These are phyloP conservation scores for Strigamia transsilvanica DNA, from an alignment of 2,888 invertebrate genomes.

Conservation along the genomic window DNA sequence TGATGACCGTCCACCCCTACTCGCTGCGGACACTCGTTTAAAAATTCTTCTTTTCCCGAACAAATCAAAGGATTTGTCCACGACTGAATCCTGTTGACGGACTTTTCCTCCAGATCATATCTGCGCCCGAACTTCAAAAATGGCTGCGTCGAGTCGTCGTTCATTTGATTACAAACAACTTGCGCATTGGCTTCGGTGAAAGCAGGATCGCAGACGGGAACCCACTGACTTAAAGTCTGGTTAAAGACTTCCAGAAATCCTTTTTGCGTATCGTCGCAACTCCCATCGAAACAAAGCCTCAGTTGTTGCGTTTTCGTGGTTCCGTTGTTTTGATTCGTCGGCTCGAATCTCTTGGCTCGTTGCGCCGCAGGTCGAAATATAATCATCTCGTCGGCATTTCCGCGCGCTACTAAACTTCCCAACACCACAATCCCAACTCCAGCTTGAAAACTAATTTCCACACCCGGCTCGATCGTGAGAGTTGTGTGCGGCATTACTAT, in stretches of 20 bases:
- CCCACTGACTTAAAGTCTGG: conserved; percentile 93
- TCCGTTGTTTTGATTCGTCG: background rate
- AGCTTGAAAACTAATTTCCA: conserved; percentile 90
- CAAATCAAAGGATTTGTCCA: conserved; percentile 92
- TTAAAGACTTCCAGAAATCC: conserved; percentile 97
- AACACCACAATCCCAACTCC: conserved; percentile 95
- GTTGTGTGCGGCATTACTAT: conserved; percentile 96
- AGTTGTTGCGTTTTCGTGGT: conserved; percentile 79
- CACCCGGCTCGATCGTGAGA: conserved; percentile 86
- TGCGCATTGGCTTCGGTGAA: conserved; percentile 97
- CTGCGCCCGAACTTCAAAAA: conserved; percentile 85
- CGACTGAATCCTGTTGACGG: conserved; percentile 85
- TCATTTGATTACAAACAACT: conserved; percentile 78
- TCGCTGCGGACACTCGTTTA: conserved; percentile 70
- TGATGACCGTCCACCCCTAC: conserved; percentile 89
- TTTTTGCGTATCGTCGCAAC: conserved; percentile 67
- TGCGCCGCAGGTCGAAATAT: conserved; percentile 59
- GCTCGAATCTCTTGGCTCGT: background rate
- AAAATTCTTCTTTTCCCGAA: conserved; percentile 64
- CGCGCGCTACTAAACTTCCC: conserved; percentile 86
- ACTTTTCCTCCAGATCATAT: conserved; percentile 88
- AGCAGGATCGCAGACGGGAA: conserved; percentile 92
- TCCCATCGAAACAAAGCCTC: background rate
- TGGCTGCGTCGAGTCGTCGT: conserved; percentile 70
- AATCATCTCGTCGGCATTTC: conserved; percentile 67